Conservation (phyloP, 2,888 invertebrate species). For the Hofmannophila pseudospretella region DNA sequence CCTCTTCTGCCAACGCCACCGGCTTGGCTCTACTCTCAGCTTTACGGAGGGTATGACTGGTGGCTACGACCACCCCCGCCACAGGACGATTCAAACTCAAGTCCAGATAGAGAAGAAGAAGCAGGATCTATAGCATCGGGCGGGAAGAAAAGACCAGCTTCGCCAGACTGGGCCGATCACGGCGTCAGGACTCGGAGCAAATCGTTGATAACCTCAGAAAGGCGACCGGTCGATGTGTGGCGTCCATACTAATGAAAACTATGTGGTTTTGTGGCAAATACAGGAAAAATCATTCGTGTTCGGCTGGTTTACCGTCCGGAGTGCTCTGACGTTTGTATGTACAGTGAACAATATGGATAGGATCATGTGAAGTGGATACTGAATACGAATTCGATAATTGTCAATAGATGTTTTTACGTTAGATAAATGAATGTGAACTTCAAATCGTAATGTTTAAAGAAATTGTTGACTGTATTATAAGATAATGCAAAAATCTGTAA, state of each 20-base stretch:
- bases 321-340: slow-evolving; percentile 27
- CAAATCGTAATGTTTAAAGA: slow-evolving; percentile 62
- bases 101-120: slow-evolving; percentile 66
- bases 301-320: slow-evolving; percentile 48
- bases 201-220: slow-evolving; percentile 60
- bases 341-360: slow-evolving; percentile 27
- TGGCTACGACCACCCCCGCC: slow-evolving; percentile 77
- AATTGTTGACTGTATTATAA: slow-evolving; percentile 76
- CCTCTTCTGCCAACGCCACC: slow-evolving; percentile 86
- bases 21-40: slow-evolving; percentile 87
- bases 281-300: slow-evolving; percentile 27
- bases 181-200: slow-evolving; percentile 66
- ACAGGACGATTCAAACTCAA: slow-evolving; percentile 64
- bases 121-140: slow-evolving; percentile 50
- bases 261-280: slow-evolving; percentile 18
- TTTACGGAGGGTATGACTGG: slow-evolving; percentile 84
- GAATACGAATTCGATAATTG: slow-evolving; percentile 48
- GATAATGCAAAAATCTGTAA: slow-evolving; percentile 74
- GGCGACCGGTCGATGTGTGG: slow-evolving; percentile 85
- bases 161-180: slow-evolving; percentile 70
- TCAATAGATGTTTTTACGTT: slow-evolving; percentile 69
- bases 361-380: slow-evolving; percentile 31
- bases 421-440: slow-evolving; percentile 72
- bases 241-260: slow-evolving; percentile 80
- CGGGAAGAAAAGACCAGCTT: slow-evolving; percentile 72